These are phyloP conservation scores for Netelia virgata DNA, from an alignment of 2,888 invertebrate species.

Conservation along the genomic window DNA sequence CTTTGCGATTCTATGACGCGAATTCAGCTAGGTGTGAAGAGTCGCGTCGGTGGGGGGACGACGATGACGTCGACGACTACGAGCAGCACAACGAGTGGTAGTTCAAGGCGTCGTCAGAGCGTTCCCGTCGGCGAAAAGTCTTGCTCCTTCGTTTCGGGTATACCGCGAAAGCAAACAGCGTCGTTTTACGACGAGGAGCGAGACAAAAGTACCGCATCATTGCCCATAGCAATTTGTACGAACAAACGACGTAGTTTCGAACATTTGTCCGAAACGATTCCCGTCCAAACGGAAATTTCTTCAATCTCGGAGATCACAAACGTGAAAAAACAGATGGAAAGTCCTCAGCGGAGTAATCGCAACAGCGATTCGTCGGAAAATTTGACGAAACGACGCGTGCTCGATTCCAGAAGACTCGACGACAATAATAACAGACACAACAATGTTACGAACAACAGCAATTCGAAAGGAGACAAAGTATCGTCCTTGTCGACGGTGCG, in stretches of 20 bases:
- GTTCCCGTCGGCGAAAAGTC: slow-evolving; percentile 66
- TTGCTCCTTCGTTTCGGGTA: slow-evolving; percentile 48
- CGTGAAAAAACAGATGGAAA: slow-evolving; percentile 69
- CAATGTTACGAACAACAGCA: slow-evolving; percentile 69
- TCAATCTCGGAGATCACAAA: slow-evolving; percentile 62
- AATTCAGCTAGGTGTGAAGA: slow-evolving; percentile 67
- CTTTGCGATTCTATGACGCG: slow-evolving; percentile 82
- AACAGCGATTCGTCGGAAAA: slow-evolving; percentile 60
- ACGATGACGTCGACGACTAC: slow-evolving; percentile 42
- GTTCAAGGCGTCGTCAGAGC: slow-evolving; percentile 71
- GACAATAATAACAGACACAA: slow-evolving; percentile 79
- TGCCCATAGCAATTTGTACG: slow-evolving; percentile 55
- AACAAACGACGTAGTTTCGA: slow-evolving; percentile 76
- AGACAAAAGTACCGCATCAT: slow-evolving; percentile 60
- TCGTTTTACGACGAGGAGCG: slow-evolving; percentile 48
- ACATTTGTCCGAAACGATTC: slow-evolving; percentile 68
- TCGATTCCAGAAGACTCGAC: slow-evolving; percentile 74
- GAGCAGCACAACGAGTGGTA: slow-evolving; percentile 25
- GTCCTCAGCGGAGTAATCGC: slow-evolving; percentile 33
- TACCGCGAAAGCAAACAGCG: slow-evolving; percentile 49
- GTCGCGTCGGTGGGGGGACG: slow-evolving; percentile 70
- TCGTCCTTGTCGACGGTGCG: slow-evolving; percentile 71
- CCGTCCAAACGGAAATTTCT: slow-evolving; percentile 57
- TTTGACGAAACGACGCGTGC: slow-evolving; percentile 46
- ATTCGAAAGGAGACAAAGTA: slow-evolving; percentile 61